Conservation (phyloP, 2,113 vertebrate genomes). For the Nannospalax galili region DNA sequence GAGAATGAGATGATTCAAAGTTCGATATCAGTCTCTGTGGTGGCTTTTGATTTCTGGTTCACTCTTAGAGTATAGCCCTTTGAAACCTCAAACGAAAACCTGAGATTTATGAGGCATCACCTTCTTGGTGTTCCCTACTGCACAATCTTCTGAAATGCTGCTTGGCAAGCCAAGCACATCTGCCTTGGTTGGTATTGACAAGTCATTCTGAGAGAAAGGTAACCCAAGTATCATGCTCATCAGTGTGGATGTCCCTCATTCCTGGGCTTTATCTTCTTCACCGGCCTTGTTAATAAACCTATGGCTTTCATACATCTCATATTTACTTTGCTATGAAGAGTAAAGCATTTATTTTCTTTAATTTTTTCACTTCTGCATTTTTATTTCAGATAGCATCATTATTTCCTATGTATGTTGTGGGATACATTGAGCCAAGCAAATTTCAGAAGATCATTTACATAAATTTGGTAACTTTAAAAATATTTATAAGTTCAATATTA, state of each 20-base stretch:
- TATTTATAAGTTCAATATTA: conserved; percentile 50
- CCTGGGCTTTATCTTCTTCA: not conserved
- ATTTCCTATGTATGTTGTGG: conserved; percentile 95
- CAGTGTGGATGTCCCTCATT: not conserved
- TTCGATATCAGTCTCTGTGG: not conserved
- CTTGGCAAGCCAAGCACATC: not conserved
- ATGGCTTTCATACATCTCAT: not conserved
- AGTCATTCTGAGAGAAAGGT: not conserved
- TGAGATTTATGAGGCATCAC: not conserved
- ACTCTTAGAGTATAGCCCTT: not conserved
- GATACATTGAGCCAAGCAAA: conserved; percentile 93
- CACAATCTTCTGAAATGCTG: not conserved
- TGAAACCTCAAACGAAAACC: not conserved
- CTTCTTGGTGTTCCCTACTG: not conserved
- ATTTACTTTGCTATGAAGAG: conserved; percentile 5
- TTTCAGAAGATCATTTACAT: conserved; percentile 94
- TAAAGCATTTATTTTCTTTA: not conserved
- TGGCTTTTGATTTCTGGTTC: not conserved
- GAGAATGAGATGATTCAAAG: not conserved
- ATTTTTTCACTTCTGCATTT: conserved; percentile 48
- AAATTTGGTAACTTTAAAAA: conserved; percentile 92
- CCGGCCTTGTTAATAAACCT: not conserved
- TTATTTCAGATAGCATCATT: conserved; percentile 93
- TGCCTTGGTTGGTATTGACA: not conserved
- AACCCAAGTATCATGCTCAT: not conserved